Evolutionary conservation across 2,888 invertebrate genomes (phyloP).

Genomic region (Cinara cedri): DNA sequence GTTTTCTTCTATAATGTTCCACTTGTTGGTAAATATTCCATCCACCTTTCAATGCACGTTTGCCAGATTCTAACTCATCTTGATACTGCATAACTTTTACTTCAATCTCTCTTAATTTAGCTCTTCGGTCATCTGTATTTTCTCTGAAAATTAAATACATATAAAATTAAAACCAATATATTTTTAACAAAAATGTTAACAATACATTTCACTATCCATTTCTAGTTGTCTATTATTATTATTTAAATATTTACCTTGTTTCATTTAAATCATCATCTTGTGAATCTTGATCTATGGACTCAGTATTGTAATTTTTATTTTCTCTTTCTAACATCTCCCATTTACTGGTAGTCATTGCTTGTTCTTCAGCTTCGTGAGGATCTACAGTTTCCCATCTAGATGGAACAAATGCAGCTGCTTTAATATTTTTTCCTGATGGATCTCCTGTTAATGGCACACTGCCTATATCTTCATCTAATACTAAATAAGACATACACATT

Average conservation of each 20-base stretch:
- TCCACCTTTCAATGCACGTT: slow-evolving; percentile 73
- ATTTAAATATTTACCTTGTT: slow-evolving; percentile 39
- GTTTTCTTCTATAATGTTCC: slow-evolving; percentile 86
- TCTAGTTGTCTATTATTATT: too few relatives aligned
- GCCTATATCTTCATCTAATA: slow-evolving; percentile 61
- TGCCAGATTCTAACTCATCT: slow-evolving; percentile 91
- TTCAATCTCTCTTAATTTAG: slow-evolving; percentile 87
- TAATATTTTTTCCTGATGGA: slow-evolving; percentile 65
- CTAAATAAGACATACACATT: slow-evolving; percentile 56
- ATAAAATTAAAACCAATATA: neutral
- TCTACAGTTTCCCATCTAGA: slow-evolving; percentile 98
- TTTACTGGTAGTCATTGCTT: slow-evolving; percentile 85
- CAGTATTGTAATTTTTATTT: slow-evolving; percentile 62
- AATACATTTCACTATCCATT: too few relatives aligned
- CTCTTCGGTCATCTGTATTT: slow-evolving; percentile 66
- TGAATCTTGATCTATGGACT: slow-evolving; percentile 63
- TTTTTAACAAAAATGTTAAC: too few relatives aligned
- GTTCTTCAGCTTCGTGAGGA: slow-evolving; percentile 79
- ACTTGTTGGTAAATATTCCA: slow-evolving; percentile 83
- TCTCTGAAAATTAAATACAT: slow-evolving; percentile 29
- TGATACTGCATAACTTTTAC: slow-evolving; percentile 93
- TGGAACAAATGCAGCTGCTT: slow-evolving; percentile 79
- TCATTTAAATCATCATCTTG: slow-evolving; percentile 61
- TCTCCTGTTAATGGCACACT: slow-evolving; percentile 72
- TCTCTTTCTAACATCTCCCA: slow-evolving; percentile 79